Evolutionary conservation across 2,113 vertebrate genomes (phyloP).

Genomic region (Gymnarchus niloticus): DNA sequence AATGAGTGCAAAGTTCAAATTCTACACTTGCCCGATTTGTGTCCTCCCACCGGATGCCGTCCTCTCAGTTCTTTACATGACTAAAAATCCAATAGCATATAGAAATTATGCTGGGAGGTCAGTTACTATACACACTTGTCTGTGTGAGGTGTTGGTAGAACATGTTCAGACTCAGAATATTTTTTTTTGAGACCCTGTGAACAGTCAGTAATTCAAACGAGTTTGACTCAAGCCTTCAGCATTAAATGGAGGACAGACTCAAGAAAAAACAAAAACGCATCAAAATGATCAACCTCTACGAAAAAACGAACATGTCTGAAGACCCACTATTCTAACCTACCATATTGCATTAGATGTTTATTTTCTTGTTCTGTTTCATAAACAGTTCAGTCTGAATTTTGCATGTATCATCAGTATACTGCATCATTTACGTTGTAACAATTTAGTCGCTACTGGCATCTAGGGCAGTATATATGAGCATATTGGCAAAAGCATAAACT

Average conservation of each 20-base stretch:
- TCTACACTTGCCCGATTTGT: background rate
- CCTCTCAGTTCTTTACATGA: background rate
- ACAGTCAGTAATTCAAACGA: slow-evolving; percentile 23
- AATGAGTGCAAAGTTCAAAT: background rate
- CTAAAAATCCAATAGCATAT: background rate
- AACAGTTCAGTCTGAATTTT: no score
- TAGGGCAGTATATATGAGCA: background rate
- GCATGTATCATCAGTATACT: no score
- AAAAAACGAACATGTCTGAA: background rate
- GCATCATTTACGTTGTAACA: no score
- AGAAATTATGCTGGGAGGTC: background rate
- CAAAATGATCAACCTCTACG: background rate
- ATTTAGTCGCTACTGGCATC: background rate
- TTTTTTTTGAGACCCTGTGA: slow-evolving; percentile 31
- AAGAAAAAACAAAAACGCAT: slow-evolving; percentile 12
- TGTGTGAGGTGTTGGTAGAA: no score
- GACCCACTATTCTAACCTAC: background rate
- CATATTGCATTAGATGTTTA: background rate
- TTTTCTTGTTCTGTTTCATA: no score
- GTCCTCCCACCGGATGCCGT: background rate
- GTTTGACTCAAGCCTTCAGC: background rate
- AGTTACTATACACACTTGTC: no score
- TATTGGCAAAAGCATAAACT: background rate
- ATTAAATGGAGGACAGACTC: background rate
- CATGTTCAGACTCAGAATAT: background rate